Evolutionary conservation across 2,888 invertebrate genomes (phyloP).

Genomic region (Linnaemya tessellans): DNA sequence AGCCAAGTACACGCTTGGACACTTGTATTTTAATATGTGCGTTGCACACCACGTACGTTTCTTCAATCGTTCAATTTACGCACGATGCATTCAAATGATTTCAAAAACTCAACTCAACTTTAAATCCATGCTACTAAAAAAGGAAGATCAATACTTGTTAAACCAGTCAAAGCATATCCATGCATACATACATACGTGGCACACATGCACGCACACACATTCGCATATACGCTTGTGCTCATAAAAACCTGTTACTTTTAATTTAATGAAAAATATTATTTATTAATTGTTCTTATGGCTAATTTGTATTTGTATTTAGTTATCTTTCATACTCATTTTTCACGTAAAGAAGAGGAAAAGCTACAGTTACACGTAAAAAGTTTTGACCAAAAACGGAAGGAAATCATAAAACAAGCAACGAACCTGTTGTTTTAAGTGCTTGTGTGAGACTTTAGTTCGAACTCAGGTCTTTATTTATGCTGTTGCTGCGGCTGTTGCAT

Average conservation of each 20-base stretch:
- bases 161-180: conserved; percentile 47
- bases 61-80: conserved; percentile 74
- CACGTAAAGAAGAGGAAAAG: conserved; percentile 70
- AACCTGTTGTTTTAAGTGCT: conserved; percentile 47
- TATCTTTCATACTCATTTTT: conserved; percentile 45
- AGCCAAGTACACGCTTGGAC: conserved; percentile 9
- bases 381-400: conserved; percentile 78
- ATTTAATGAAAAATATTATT: conserved; percentile 64
- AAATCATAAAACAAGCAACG: conserved; percentile 77
- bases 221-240: not conserved
- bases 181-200: not conserved
- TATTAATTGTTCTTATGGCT: conserved; percentile 71
- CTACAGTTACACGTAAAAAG: conserved; percentile 70
- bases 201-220: not conserved
- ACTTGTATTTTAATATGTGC: conserved; percentile 60
- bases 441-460: conserved; percentile 49
- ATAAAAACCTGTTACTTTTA: conserved; percentile 67
- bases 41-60: conserved; percentile 32
- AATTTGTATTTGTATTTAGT: conserved; percentile 67
- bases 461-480: conserved; percentile 27
- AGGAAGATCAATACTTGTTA: conserved; percentile 71
- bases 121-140: conserved; percentile 60
- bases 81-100: conserved; percentile 79
- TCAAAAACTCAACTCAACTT: conserved; percentile 43
- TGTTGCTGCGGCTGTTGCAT: conserved; percentile 23